A percentile compares a stretch with the other conserved stretches of the same genome.
These are phyloP conservation scores for Nixonia krombeini DNA, from an alignment of 1,140 invertebrate species.

Conservation along the genomic window DNA sequence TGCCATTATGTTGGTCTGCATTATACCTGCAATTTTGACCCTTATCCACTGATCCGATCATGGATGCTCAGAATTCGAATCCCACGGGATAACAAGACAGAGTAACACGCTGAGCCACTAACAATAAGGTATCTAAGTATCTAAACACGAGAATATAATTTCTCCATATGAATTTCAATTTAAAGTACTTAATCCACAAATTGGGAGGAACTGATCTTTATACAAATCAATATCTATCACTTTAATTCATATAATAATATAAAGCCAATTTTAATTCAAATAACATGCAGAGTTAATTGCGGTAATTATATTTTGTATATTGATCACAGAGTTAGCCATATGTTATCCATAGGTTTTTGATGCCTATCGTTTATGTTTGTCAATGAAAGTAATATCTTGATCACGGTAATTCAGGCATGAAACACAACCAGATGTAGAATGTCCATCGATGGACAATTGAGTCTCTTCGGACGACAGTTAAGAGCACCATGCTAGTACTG, in stretches of 20 bases:
- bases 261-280: no score
- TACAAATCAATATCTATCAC: no score
- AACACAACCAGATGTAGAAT: neutral
- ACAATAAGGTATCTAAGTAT: slow-evolving; percentile 30
- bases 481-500: neutral
- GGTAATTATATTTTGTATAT: no score
- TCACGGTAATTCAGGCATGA: slow-evolving; percentile 11
- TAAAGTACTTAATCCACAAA: no score
- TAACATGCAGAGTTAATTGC: no score
- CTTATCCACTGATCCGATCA: slow-evolving; percentile 65
- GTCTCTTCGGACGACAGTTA: neutral
- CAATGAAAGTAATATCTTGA: slow-evolving; percentile 39
- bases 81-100: slow-evolving; percentile 39
- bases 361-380: no score
- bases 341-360: no score
- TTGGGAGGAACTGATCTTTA: no score
- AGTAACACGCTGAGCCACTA: slow-evolving; percentile 31
- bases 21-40: slow-evolving; percentile 69
- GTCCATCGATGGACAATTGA: neutral
- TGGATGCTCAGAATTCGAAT: slow-evolving; percentile 29
- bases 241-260: no score
- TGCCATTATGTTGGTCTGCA: slow-evolving; percentile 54
- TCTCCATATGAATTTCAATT: no score
- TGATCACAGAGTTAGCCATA: no score
- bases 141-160: slow-evolving; percentile 22